phyloP scores from a whole-genome alignment of 2,113 vertebrate genomes.

The Gambusia holbrooki region DNA sequence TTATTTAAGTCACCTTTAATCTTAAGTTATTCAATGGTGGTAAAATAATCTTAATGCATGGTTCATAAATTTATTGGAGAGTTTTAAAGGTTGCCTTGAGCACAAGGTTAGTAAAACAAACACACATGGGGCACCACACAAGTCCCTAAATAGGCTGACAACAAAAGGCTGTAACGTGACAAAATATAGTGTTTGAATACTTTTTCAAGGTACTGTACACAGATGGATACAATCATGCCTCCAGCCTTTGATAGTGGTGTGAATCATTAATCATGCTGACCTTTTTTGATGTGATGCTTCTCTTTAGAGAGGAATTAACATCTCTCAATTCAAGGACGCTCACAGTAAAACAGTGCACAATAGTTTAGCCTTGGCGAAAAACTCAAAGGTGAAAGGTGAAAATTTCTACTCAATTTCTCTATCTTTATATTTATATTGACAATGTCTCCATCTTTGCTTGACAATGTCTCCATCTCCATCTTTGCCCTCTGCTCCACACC shows the following conservation, averaged over 20 bases:
- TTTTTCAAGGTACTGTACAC: background rate
- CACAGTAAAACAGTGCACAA: slow-evolving; percentile 10
- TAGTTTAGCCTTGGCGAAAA: slow-evolving; percentile 17
- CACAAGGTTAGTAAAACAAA: no score
- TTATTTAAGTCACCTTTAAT: no score
- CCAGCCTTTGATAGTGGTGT: no score
- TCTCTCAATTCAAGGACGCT: background rate
- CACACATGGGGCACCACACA: no score
- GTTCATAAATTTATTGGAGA: no score
- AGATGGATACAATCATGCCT: background rate
- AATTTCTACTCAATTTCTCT: slow-evolving; percentile 24
- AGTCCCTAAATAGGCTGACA: no score
- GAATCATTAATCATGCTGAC: background rate
- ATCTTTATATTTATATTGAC: slow-evolving; percentile 38
- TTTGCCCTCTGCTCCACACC: no score
- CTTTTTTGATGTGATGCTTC: background rate
- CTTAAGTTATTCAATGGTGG: no score
- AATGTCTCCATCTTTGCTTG: slow-evolving; percentile 60
- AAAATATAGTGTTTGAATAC: background rate
- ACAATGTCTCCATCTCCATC: slow-evolving; percentile 70
- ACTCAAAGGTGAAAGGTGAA: background rate
- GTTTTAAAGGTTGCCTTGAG: no score
- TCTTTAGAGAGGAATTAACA: slow-evolving; percentile 2
- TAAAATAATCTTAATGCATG: no score
- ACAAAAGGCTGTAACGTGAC: background rate